Evolutionary conservation across 2,113 vertebrate species (phyloP), one percentile per base, ranked within the genome.

Genomic region (Mandrillus leucophaeus): DNA sequence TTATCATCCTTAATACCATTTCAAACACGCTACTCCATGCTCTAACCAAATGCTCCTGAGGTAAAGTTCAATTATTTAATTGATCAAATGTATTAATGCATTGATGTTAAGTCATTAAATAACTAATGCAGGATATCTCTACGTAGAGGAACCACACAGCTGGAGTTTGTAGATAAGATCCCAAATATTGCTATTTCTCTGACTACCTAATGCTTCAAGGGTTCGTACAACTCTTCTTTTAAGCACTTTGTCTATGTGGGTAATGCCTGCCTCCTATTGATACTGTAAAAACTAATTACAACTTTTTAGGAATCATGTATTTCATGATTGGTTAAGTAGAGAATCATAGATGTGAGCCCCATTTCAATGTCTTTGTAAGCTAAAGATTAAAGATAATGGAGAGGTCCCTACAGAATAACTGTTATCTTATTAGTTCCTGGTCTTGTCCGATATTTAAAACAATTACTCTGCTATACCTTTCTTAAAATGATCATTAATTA

Each of bases 401-500:
- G 16, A 82, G 8, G 1, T 90, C 5, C 25, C 4, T 61, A 17
- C 4, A 85, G 30, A 90, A 45, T 57, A 27, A 45, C 1, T 50
- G 8, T 64, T 10, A 20, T n/a, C 27, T 5, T 12, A 30, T 91
- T 1, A 0, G 2, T 64, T 90, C 9, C n/a, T 84, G 20, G 32
- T 59, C 23, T 61, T 4, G 1, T 55, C 43, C 43, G 6, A 5
- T 50, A 14, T 52, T 75, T 52, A 66, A 91, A 75, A 76, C 25
- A 82, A 88, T 50, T 89, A 38, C 1, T 93, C 20, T 82, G 3
- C 22, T 50, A n/a, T 68, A n/a, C 88, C 45, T 93, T 95, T 40
- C 61, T 50, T 94, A 59, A 91, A 93, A 50, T 43, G 43, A 82
- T 75, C 8, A 59, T 83, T 94, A 89, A 96, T 89, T 88, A 59